A percentile compares a stretch with the other conserved stretches of the same genome.
These are phyloP conservation scores for Ceratina australensis DNA, from an alignment of 1,140 invertebrate genomes.

Conservation along the genomic window DNA sequence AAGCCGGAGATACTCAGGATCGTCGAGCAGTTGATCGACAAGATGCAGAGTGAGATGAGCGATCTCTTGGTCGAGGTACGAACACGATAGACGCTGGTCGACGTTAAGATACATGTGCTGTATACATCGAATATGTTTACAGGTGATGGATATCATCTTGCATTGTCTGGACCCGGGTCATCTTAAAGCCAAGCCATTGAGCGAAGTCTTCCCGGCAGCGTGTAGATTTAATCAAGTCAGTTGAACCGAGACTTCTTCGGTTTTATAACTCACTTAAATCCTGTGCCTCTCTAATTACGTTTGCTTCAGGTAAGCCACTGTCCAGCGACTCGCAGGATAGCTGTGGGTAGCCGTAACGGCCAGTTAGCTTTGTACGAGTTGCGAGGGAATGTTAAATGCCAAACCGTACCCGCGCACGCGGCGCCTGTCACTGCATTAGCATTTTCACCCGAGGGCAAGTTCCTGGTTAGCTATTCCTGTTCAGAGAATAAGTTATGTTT, in stretches of 20 bases:
- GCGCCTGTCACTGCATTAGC: slow-evolving; percentile 93
- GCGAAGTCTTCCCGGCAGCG: slow-evolving; percentile 96
- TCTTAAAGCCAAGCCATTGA: slow-evolving; percentile 93
- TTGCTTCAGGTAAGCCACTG: slow-evolving; percentile 87
- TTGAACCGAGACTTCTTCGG: not conserved
- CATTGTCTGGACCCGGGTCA: slow-evolving; percentile 98
- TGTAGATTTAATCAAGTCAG: slow-evolving; percentile 92
- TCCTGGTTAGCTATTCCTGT: slow-evolving; percentile 96
- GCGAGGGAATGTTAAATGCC: slow-evolving; percentile 92
- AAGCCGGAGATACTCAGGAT: slow-evolving; percentile 96
- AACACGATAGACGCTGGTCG: no score
- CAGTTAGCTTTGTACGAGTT: slow-evolving; percentile 97
- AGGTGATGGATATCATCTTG: slow-evolving; percentile 98
- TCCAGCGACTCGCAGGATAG: slow-evolving; percentile 93
- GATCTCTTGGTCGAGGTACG: slow-evolving; percentile 86
- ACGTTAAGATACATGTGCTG: no score
- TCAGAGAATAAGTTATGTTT: slow-evolving; percentile 97
- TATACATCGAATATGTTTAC: no score
- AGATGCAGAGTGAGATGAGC: slow-evolving; percentile 97
- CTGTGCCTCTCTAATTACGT: not conserved
- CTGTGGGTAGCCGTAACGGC: slow-evolving; percentile 96
- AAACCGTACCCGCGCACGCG: slow-evolving; percentile 93
- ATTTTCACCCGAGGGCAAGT: slow-evolving; percentile 98
- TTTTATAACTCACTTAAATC: no score
- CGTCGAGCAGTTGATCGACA: slow-evolving; percentile 97